A percentile compares a stretch with the other conserved stretches of the same genome.
Evolutionary conservation across 2,888 invertebrate species (phyloP).

Genomic region (Azorinus chamasolen): DNA sequence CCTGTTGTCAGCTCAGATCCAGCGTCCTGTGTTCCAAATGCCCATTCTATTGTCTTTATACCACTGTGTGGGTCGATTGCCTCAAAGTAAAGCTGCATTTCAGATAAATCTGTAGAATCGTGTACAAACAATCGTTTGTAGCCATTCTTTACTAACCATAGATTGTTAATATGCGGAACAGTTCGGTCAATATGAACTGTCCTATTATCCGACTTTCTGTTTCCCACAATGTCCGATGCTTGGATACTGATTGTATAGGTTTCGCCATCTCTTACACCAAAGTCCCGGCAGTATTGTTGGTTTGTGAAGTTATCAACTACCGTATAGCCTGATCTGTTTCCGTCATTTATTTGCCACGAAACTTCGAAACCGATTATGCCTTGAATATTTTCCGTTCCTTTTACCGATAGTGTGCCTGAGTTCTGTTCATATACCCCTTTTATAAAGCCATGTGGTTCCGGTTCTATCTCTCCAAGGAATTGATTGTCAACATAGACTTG

Average conservation of each 20-base stretch:
- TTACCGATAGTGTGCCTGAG: slow-evolving; percentile 52
- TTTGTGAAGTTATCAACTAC: slow-evolving; percentile 35
- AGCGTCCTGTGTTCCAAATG: slow-evolving; percentile 47
- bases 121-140: slow-evolving; percentile 64
- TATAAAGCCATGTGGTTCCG: slow-evolving; percentile 36
- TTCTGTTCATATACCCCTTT: slow-evolving; percentile 63
- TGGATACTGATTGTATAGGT: slow-evolving; percentile 41
- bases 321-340: not conserved
- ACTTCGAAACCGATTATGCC: slow-evolving; percentile 56
- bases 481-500: slow-evolving; percentile 33
- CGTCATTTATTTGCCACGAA: slow-evolving; percentile 13
- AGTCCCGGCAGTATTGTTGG: slow-evolving; percentile 43
- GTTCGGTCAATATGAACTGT: slow-evolving; percentile 60
- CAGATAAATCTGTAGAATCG: slow-evolving; percentile 62
- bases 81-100: slow-evolving; percentile 62
- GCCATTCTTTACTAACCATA: slow-evolving; percentile 54
- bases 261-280: slow-evolving; percentile 59
- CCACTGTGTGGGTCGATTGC: slow-evolving; percentile 70
- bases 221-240: slow-evolving; percentile 61
- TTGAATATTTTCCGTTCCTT: slow-evolving; percentile 62
- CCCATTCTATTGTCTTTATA: slow-evolving; percentile 60
- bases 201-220: slow-evolving; percentile 44
- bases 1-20: slow-evolving; percentile 10
- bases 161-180: slow-evolving; percentile 62
- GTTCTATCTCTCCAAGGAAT: slow-evolving; percentile 44